A percentile compares a stretch with the other conserved stretches of the same genome.
Evolutionary conservation across 2,888 invertebrate species (phyloP).

Genomic region (Drosophila neoperkinsi): DNA sequence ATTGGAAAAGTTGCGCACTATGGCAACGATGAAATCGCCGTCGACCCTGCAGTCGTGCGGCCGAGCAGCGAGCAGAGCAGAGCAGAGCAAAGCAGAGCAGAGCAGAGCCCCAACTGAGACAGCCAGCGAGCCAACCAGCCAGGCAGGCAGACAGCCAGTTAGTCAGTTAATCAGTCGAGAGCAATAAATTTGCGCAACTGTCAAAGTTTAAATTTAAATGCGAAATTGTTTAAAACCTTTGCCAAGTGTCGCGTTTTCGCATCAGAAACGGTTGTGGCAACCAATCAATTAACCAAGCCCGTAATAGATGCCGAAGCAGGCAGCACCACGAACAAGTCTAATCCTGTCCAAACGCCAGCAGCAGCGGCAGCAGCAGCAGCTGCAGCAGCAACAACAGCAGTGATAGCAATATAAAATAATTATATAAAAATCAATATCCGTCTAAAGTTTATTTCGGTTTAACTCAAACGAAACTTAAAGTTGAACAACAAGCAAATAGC

Average conservation of each 20-base stretch:
- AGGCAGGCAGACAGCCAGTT: slow-evolving; percentile 21
- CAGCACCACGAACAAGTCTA: slow-evolving; percentile 18
- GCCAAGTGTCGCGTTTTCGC: slow-evolving; percentile 51
- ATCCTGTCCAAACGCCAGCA: slow-evolving; percentile 23
- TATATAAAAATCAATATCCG: slow-evolving; percentile 84
- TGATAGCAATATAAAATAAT: slow-evolving; percentile 21
- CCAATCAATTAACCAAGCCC: slow-evolving; percentile 63
- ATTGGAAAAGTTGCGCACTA: slow-evolving; percentile 60
- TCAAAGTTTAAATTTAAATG: slow-evolving; percentile 55
- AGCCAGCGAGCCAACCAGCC: slow-evolving; percentile 31
- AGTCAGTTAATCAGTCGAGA: slow-evolving; percentile 20
- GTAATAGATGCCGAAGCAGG: slow-evolving; percentile 32
- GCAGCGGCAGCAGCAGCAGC: neutral
- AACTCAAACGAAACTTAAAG: slow-evolving; percentile 44
- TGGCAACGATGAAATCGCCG: slow-evolving; percentile 35
- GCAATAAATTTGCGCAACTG: slow-evolving; percentile 49
- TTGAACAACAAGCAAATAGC: slow-evolving; percentile 29
- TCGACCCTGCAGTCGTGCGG: slow-evolving; percentile 43
- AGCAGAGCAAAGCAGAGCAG: slow-evolving; percentile 1
- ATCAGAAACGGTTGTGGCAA: slow-evolving; percentile 44
- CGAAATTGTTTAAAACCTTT: slow-evolving; percentile 54
- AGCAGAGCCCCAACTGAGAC: slow-evolving; percentile 42
- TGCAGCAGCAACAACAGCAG: slow-evolving; percentile 28
- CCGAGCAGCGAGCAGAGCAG: slow-evolving; percentile 36
- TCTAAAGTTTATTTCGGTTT: slow-evolving; percentile 85